A percentile compares a stretch with the other conserved stretches of the same genome.
phyloP scores from a whole-genome alignment of 2,113 vertebrate genomes.

The Sceloporus tristichus region DNA sequence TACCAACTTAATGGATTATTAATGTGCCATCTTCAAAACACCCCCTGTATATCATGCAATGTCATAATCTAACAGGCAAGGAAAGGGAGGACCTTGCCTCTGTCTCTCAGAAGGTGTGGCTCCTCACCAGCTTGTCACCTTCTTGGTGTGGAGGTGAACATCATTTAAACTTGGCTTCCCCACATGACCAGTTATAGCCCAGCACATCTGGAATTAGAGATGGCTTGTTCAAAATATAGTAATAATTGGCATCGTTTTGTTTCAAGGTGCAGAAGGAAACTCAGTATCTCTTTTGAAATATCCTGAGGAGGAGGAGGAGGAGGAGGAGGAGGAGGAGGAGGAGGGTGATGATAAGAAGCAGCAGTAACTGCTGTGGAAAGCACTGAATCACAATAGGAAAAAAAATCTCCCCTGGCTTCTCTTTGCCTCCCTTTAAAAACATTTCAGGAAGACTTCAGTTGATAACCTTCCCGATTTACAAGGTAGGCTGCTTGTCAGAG shows the following conservation, averaged over 20 bases:
- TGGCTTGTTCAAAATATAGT: not conserved
- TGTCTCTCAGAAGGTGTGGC: too few relatives aligned
- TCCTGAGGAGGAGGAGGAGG: not conserved
- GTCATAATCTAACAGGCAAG: too few relatives aligned
- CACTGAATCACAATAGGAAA: not conserved
- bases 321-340: not conserved
- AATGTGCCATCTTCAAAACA: too few relatives aligned
- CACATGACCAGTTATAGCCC: too few relatives aligned
- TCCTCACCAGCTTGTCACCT: too few relatives aligned
- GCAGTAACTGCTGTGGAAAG: not conserved
- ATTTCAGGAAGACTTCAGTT: conserved; percentile 49
- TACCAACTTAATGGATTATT: too few relatives aligned
- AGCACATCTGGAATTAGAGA: too few relatives aligned
- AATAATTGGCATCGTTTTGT: not conserved
- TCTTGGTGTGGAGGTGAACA: too few relatives aligned
- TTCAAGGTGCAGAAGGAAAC: not conserved
- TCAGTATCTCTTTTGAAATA: not conserved
- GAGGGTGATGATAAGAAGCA: not conserved
- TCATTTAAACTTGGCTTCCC: too few relatives aligned
- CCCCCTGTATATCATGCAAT: too few relatives aligned
- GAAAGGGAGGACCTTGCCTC: too few relatives aligned
- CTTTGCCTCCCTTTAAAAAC: conserved; percentile 42
- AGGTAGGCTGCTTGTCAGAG: conserved; percentile 61
- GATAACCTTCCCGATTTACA: conserved; percentile 52
- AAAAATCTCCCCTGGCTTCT: not conserved